Base-by-base conservation (phyloP, 2,113 vertebrate species). In the Dermatemys mawii region DNA sequence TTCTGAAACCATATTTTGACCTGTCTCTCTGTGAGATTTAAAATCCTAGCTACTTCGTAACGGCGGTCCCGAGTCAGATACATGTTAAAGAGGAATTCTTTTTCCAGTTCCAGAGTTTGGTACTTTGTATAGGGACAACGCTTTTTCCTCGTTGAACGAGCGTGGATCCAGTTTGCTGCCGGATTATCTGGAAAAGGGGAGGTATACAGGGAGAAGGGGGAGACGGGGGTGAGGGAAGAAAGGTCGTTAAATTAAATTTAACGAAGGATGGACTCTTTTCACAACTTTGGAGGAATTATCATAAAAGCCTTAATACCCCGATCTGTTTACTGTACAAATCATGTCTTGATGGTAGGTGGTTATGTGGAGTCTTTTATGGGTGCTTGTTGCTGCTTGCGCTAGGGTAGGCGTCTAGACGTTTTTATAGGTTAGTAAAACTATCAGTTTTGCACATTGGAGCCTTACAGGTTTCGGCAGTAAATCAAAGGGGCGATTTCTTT, bases 381-480 rank as follows among this genome's bases (percentile, higher is more conserved):
- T 98, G 98, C 96, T 96, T 97, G 98, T 97, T 98, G 98, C 98
- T 99, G 98, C 98, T 98, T 98, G 98, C 98, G 98, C 98, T 98
- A 96, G 98, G 98, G 98, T 98, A 98, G 98, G 98, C 98, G 98
- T 98, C 98, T 98, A 99, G 99, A 99, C 99, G 99, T 99, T 99
- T 99, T 99, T 99, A 99, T 99, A 99, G 99, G 99, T 99, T 99
- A 99, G 99, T 99, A 99, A 99, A 99, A 99, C 98, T 99, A 99
- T 98, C 98, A 98, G 99, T 99, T 99, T 99, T 99, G 99, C 99
- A 99, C 99, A 99, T 98, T 99, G 98, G 98, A 99, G 98, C 98
- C 99, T 98, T 99, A 98, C 99, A 98, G 99, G 99, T 99, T 98
- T 96, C 96, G 97, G 99, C 97, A 99, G 98, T 99, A 99, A 99